Base-by-base conservation (phyloP, 2,888 invertebrate genomes). In the Tipula confusa region DNA sequence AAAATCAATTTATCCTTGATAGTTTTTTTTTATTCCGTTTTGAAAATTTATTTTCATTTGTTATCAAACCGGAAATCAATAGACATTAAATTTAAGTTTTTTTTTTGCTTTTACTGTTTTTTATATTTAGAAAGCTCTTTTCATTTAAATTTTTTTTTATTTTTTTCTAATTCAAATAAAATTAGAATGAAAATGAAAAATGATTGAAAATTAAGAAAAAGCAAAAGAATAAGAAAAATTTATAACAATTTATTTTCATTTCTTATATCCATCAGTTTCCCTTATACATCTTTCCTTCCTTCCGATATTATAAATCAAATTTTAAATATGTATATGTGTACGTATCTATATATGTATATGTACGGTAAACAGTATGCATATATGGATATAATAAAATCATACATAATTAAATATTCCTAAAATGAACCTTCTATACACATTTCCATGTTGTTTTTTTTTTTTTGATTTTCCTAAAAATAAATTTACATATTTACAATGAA, bases 201-300 rank as follows among this genome's bases (percentile, higher is more conserved):
- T 64, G 24, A 64, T 64, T 18, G 24, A 64, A n/a, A n/a, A n/a
- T n/a, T n/a, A n/a, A n/a, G n/a, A n/a, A n/a, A n/a, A n/a, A 64
- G 64, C 18, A 43, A 24, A 9, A 7, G 64, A 64, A 64, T 24
- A 64, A 64, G 64, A 64, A 64, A 64, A 64, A 64, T 64, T 18
- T 24, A 24, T 64, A 64, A 64, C 64, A 64, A 64, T 64, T 64
- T 64, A 64, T 64, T 64, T 64, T 64, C 64, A 64, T 64, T 64
- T 64, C 64, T 64, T 64, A 24, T 64, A 64, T 64, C 64, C 64
- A 64, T 64, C 64, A 64, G 64, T 64, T 64, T 64, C 64, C 64
- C 64, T 64, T 64, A 64, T 64, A 64, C 24, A 64, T 64, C 64
- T 64, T 64, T 64, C 64, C 64, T 64, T 64, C 64, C 64, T 64